Conservation (phyloP, 2,113 vertebrate species). For the Octodon degus region DNA sequence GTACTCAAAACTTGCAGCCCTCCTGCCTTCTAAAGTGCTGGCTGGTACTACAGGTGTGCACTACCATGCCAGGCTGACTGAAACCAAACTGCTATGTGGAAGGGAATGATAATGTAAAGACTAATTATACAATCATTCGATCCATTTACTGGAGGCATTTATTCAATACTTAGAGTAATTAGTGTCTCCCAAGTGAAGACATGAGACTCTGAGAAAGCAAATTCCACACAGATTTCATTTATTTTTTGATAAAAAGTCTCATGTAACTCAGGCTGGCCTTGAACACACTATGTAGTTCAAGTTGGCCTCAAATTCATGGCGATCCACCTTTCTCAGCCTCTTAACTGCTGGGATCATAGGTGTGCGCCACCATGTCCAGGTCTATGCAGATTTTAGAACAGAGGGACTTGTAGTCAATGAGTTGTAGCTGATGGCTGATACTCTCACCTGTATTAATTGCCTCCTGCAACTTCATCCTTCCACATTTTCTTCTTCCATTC, state of each 20-base stretch:
- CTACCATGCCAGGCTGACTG: background rate
- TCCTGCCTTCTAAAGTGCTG: background rate
- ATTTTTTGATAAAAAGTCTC: background rate
- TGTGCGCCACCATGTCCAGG: fast-evolving
- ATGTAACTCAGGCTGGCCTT: background rate
- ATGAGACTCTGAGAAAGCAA: background rate
- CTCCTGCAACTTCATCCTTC: background rate
- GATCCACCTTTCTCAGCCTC: background rate
- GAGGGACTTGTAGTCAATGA: background rate
- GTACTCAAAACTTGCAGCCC: background rate
- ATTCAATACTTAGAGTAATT: constrained; percentile 15
- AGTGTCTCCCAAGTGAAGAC: constrained; percentile 18
- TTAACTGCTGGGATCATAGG: background rate
- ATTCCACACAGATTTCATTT: background rate
- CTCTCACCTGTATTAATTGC: background rate
- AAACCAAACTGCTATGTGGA: background rate
- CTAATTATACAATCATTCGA: constrained; percentile 12
- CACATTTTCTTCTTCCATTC: background rate
- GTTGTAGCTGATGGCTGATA: background rate
- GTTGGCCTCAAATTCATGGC: background rate
- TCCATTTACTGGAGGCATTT: background rate
- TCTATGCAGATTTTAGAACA: background rate
- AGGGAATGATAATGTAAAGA: constrained; percentile 28
- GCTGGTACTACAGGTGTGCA: background rate
- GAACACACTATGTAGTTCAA: background rate